Base-by-base conservation (phyloP, 2,888 invertebrate genomes). In the Dascillus cervinus region DNA sequence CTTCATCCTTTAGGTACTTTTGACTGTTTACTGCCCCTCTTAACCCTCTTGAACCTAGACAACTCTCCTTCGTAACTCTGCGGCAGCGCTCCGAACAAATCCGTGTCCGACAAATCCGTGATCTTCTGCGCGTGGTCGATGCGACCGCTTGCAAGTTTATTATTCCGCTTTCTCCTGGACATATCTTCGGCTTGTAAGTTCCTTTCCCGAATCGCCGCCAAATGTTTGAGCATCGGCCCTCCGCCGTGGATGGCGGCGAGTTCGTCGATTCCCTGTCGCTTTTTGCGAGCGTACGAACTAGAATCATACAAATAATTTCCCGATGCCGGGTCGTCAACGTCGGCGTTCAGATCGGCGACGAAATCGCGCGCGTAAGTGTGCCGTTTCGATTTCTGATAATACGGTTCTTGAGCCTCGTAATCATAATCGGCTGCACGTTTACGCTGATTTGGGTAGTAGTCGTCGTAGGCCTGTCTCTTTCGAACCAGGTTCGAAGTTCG, bases 71-170 rank as follows among this genome's bases (percentile, higher is more conserved):
- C 57, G 35, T 58, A 65, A 35, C 58, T 53, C 40, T 64, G 60
- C 2, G 65, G 64, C 11, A 65, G 44, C 1, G 58, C 60, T 1
- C 66, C 66, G 43, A 66, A 66, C 11, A 65, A 46, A 42, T 64
- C 65, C 19, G 55, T 49, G 22, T 58, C 62, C 1, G 59, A 53
- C 43, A 64, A 53, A 31, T 57, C 56, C 3, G 46, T 52, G 11
- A 59, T 32, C 15, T 25, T 27, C 15, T 37, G 26, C 8, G 26
- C 27, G 11, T 21, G 29, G 29, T 12, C 6, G 12, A 14, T 10
- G 12, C 5, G 12, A 4, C 11, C 10, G 14, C 8, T 19, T 3
- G 12, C 11, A 20, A 20, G 20, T 11, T 20, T 26, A 27, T 23
- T 30, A 9, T 34, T 39, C 13, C 30, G 26, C 32, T 34, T 42